phyloP scores from a whole-genome alignment of 2,113 vertebrate species.

The Procapra przewalskii region DNA sequence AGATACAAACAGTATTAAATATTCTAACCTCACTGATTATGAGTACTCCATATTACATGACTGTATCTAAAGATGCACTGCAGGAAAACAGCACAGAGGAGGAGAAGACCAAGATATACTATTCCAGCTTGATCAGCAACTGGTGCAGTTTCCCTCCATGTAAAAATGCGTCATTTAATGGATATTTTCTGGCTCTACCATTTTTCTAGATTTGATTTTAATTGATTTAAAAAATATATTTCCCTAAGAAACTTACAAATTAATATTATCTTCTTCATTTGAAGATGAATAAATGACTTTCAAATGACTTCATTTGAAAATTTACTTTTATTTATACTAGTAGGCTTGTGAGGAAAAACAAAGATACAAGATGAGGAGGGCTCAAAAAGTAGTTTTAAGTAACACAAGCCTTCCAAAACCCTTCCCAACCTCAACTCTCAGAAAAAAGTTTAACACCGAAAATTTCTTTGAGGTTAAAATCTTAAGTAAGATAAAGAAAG shows the following conservation, averaged over 20 bases:
- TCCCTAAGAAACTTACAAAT: not conserved
- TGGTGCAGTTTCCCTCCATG: not conserved
- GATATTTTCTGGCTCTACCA: not conserved
- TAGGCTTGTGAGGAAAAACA: not conserved
- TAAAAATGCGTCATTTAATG: not conserved
- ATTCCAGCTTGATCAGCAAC: not conserved
- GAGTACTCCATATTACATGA: not conserved
- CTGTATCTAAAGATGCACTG: not conserved
- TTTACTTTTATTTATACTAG: not conserved
- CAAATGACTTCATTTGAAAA: not conserved
- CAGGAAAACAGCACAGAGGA: not conserved
- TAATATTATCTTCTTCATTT: not conserved
- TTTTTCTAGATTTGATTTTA: not conserved
- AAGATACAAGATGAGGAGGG: not conserved
- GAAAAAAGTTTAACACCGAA: not conserved
- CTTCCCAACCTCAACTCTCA: not conserved
- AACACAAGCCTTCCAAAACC: not conserved
- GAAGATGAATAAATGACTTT: not conserved
- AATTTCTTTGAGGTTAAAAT: constrained; percentile 21
- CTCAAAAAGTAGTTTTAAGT: not conserved
- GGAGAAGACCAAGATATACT: not conserved
- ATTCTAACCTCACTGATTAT: not conserved
- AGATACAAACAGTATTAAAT: not conserved
- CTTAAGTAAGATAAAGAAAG: not conserved
- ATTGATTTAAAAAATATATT: not conserved